These are phyloP conservation scores for Bolborhynchus lineola DNA, from an alignment of 2,113 vertebrate species.

Conservation along the genomic window DNA sequence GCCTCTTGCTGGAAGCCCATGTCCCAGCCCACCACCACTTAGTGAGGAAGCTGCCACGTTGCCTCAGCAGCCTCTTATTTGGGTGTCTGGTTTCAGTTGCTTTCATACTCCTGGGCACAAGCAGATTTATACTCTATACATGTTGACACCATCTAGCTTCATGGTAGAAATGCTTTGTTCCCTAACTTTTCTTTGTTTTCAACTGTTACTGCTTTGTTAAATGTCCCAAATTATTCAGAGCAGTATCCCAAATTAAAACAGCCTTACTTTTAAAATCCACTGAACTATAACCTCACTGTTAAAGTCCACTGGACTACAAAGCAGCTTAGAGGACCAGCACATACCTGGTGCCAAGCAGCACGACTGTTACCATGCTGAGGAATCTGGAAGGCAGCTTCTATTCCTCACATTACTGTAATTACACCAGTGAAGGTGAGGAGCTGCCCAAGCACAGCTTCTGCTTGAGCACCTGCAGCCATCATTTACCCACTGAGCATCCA, in stretches of 20 bases:
- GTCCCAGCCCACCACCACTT: neutral
- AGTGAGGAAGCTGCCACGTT: neutral
- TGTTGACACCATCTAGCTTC: accelerated
- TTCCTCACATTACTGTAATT: neutral
- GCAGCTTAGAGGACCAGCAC: neutral
- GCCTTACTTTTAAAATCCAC: neutral
- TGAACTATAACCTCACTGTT: neutral
- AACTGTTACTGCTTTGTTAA: neutral
- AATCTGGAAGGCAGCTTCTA: neutral
- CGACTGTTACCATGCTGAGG: accelerated
- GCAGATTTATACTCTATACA: too few relatives aligned
- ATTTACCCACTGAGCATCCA: neutral
- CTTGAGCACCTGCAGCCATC: accelerated
- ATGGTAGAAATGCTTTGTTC: neutral
- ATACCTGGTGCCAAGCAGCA: neutral
- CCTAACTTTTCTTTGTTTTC: too few relatives aligned
- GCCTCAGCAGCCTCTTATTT: neutral
- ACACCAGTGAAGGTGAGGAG: neutral
- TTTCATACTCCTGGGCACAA: accelerated
- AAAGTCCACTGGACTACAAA: neutral
- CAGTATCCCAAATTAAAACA: neutral
- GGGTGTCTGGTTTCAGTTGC: neutral
- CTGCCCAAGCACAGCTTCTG: neutral
- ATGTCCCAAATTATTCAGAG: neutral
- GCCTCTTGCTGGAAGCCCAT: neutral